Evolutionary conservation across 2,888 invertebrate genomes (phyloP).

Genomic region (Timema podura): DNA sequence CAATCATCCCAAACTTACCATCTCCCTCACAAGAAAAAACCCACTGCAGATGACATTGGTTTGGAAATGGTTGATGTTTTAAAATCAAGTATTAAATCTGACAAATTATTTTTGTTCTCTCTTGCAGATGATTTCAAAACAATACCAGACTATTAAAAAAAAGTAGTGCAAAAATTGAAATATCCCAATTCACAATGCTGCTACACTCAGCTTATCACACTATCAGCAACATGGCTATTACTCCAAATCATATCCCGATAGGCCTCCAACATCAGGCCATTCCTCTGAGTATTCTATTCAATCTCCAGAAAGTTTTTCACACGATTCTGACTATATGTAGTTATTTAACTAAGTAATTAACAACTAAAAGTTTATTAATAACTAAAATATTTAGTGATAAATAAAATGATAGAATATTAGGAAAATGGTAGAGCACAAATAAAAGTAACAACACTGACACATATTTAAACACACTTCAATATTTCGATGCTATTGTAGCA

Average conservation of each 20-base stretch:
- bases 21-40: not conserved
- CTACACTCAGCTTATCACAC: not conserved
- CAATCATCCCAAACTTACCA: slow-evolving; percentile 1
- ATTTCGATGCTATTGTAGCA: too few species aligned
- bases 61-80: slow-evolving; percentile 3
- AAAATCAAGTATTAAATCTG: not conserved
- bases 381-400: too few species aligned
- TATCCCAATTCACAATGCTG: not conserved
- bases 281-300: not conserved
- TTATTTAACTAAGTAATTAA: not conserved
- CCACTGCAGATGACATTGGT: not conserved
- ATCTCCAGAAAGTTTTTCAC: not conserved
- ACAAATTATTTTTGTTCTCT: slow-evolving; percentile 16
- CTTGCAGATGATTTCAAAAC: slow-evolving; percentile 7
- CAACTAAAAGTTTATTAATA: not conserved
- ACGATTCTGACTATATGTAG: not conserved
- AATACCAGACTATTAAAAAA: not conserved
- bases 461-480: too few species aligned
- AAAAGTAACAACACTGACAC: too few species aligned
- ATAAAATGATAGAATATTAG: too few species aligned
- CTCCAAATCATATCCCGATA: too few species aligned
- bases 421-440: too few species aligned
- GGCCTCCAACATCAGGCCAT: not conserved
- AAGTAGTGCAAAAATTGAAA: slow-evolving; percentile 11
- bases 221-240: not conserved